Evolutionary conservation across 2,797 vertebrate species (phyloP).

Genomic region (Gymnopithys bicolor): DNA sequence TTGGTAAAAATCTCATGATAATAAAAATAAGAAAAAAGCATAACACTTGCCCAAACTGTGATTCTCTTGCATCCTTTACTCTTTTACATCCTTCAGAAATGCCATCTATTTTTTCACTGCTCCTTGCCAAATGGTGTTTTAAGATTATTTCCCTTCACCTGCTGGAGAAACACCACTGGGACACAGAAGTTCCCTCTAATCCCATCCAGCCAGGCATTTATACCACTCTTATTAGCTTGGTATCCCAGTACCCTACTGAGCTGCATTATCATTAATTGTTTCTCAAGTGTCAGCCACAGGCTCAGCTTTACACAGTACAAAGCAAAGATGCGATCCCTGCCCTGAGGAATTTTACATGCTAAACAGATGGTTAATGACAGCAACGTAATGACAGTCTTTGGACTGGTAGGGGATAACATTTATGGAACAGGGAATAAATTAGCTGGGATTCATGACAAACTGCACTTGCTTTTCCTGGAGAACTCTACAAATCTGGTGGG

Average conservation of each 20-base stretch:
- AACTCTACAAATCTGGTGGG: not conserved
- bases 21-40: not conserved
- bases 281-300: slow-evolving; percentile 59
- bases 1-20: slow-evolving; percentile 17
- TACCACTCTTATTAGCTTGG: slow-evolving; percentile 52
- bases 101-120: not conserved
- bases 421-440: slow-evolving; percentile 32
- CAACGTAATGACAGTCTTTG: slow-evolving; percentile 8
- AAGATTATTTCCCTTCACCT: slow-evolving; percentile 45
- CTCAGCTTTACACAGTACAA: slow-evolving; percentile 43
- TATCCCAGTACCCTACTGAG: slow-evolving; percentile 42
- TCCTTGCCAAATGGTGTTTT: not conserved
- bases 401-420: slow-evolving; percentile 19
- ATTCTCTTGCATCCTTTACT: not conserved
- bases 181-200: slow-evolving; percentile 50
- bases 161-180: not conserved
- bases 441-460: not conserved
- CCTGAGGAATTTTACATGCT: slow-evolving; percentile 55
- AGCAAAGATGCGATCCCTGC: slow-evolving; percentile 43
- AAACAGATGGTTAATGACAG: slow-evolving; percentile 64
- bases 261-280: slow-evolving; percentile 63
- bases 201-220: slow-evolving; percentile 54
- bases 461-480: not conserved
- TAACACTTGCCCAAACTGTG: not conserved
- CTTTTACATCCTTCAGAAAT: not conserved